These are phyloP conservation scores for Nomada goodeniana DNA, from an alignment of 2,888 invertebrate species.

Conservation along the genomic window DNA sequence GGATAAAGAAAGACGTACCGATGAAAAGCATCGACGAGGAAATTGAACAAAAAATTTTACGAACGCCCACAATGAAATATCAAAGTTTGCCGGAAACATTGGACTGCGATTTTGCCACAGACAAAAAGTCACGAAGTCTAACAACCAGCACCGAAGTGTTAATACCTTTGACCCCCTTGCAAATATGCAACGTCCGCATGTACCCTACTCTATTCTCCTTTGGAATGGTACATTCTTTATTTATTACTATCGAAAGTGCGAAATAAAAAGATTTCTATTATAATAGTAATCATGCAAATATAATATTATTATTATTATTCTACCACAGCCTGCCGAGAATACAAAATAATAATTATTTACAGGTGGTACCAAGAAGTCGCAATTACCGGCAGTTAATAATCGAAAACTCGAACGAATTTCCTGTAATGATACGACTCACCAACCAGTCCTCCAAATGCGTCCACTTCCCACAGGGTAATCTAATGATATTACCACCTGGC, in stretches of 20 bases:
- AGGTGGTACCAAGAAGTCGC: constrained; percentile 76
- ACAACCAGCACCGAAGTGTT: constrained; percentile 44
- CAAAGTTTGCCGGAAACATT: constrained; percentile 8
- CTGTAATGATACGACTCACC: constrained; percentile 74
- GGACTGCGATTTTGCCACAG: not conserved
- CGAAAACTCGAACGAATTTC: constrained; percentile 82
- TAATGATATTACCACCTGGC: constrained; percentile 64
- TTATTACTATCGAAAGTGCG: no score
- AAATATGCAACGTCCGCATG: constrained; percentile 83
- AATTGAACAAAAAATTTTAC: constrained; percentile 21
- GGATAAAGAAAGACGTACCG: not conserved
- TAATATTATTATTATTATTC: no score
- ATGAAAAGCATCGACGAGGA: constrained; percentile 5
- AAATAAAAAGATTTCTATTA: not conserved
- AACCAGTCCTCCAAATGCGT: constrained; percentile 60
- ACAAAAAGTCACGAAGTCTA: not conserved
- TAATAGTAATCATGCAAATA: not conserved
- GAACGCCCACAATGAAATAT: constrained; percentile 27
- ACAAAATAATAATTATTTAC: not conserved
- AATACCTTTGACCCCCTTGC: constrained; percentile 82
- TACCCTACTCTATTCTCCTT: constrained; percentile 79
- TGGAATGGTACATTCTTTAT: constrained; percentile 70
- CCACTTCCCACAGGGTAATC: constrained; percentile 65
- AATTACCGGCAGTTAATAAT: constrained; percentile 78
- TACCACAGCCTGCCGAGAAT: no score